Percentiles rank a stretch among this genome's conserved stretches.
phyloP scores from a whole-genome alignment of 92 coral and sea anemone genomes.

The Diadumene lineata region DNA sequence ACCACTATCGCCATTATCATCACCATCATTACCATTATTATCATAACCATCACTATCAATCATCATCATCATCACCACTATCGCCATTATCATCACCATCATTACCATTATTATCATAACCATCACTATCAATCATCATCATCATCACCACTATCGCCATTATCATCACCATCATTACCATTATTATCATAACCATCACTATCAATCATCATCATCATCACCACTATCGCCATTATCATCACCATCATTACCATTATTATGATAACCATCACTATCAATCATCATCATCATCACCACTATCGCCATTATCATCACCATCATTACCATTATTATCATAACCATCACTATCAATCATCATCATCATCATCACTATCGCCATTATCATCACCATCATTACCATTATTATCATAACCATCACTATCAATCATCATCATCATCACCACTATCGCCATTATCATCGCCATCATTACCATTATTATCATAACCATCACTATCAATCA shows the following conservation, averaged over 20 bases:
- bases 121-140: too few species aligned
- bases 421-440: background rate
- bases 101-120: background rate
- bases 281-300: background rate
- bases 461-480: background rate
- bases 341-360: background rate
- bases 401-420: too few species aligned
- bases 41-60: too few species aligned
- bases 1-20: background rate
- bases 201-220: background rate
- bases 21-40: background rate
- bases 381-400: background rate
- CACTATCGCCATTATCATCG: background rate
- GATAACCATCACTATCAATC: too few species aligned
- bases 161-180: background rate
- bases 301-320: background rate
- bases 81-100: background rate
- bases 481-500: too few species aligned
- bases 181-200: too few species aligned
- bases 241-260: background rate
- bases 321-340: background rate
- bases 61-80: background rate
- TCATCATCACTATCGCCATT: background rate
- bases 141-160: background rate
- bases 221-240: background rate